Conservation (phyloP, 2,113 vertebrate genomes). For the Centrocercus urophasianus region DNA sequence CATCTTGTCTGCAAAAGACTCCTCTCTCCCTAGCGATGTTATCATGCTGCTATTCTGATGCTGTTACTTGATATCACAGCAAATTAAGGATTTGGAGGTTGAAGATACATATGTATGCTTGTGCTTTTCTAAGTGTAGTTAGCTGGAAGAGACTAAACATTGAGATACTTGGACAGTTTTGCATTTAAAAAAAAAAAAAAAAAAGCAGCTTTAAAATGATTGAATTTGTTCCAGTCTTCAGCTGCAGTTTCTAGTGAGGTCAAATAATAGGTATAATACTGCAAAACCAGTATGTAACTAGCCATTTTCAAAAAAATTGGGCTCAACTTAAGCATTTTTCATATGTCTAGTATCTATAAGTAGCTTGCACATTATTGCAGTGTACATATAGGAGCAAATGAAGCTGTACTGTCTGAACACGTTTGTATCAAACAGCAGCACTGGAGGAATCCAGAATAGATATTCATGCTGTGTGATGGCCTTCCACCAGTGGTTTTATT, state of each 20-base stretch:
- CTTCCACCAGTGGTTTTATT: neutral
- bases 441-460: neutral
- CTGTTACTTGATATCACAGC: neutral
- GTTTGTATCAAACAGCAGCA: neutral
- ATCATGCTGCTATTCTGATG: no score
- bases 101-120: neutral
- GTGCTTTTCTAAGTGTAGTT: neutral
- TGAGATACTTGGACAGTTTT: neutral
- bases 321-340: neutral
- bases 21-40: rapidly evolving
- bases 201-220: no score
- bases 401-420: neutral
- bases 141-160: neutral
- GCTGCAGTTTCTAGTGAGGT: neutral
- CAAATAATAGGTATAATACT: neutral
- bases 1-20: neutral
- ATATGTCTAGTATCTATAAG: neutral
- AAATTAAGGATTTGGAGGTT: neutral
- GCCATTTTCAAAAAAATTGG: neutral
- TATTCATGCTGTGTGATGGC: neutral
- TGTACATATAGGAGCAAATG: neutral
- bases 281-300: neutral
- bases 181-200: neutral
- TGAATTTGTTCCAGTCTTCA: neutral
- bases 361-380: neutral